These are phyloP conservation scores for Scopus umbretta DNA, from an alignment of 2,113 vertebrate genomes.

Conservation along the genomic window DNA sequence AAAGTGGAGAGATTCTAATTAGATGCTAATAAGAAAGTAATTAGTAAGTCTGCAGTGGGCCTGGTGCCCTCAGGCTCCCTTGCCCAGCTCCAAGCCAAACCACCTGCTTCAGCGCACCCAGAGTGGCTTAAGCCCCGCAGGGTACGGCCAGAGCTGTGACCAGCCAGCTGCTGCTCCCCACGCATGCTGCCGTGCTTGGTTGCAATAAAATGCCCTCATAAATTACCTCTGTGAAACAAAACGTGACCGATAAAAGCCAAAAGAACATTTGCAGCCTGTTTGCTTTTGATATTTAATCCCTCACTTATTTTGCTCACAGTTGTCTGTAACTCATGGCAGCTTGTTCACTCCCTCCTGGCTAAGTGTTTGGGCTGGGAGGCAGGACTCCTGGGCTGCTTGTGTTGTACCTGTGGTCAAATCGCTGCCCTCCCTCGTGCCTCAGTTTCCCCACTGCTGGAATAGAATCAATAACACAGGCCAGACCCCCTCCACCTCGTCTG, in stretches of 20 bases:
- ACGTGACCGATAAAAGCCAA: background rate
- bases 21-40: background rate
- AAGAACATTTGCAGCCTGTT: background rate
- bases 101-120: background rate
- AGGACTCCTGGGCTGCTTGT: background rate
- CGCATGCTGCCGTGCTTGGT: accelerated
- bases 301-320: accelerated
- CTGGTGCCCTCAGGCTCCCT: background rate
- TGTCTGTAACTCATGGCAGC: background rate
- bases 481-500: accelerated
- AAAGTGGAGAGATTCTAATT: background rate
- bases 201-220: background rate
- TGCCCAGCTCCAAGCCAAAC: background rate
- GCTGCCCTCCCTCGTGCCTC: background rate
- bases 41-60: background rate
- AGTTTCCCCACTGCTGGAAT: background rate
- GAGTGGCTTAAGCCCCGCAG: background rate
- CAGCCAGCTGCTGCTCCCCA: background rate
- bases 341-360: background rate
- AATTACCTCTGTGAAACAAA: background rate
- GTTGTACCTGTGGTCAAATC: background rate
- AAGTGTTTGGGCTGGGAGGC: accelerated
- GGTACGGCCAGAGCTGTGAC: background rate
- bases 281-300: background rate
- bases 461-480: background rate